A percentile compares a stretch with the other conserved stretches of the same genome.
These are phyloP conservation scores for Diacarnus erythraeanus DNA, from an alignment of 37 sponge, comb jelly and placozoan genomes.

Conservation along the genomic window DNA sequence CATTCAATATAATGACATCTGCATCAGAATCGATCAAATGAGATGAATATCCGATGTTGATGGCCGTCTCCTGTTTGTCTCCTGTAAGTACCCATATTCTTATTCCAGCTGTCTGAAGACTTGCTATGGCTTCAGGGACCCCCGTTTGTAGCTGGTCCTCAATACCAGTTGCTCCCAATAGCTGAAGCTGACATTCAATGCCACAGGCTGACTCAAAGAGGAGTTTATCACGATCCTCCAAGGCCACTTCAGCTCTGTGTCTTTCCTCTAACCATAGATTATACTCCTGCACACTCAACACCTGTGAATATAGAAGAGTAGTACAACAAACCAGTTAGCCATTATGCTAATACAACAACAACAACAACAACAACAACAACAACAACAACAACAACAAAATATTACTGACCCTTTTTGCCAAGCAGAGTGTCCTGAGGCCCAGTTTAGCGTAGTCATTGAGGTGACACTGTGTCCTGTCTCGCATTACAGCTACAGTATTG, in stretches of 20 bases:
- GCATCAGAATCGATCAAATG: conserved; percentile 43
- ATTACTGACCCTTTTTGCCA: conserved; percentile 64
- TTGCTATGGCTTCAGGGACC: conserved; percentile 71
- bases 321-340: too few species aligned
- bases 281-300: conserved; percentile 49
- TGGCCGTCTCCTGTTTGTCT: conserved; percentile 92
- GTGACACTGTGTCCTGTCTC: conserved; percentile 38
- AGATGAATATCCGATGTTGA: conserved; percentile 74
- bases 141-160: conserved; percentile 81
- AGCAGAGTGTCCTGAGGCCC: conserved; percentile 71
- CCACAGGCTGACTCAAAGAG: conserved; percentile 13
- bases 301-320: conserved; percentile 36
- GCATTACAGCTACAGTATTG: not conserved
- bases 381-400: not conserved
- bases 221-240: conserved; percentile 41
- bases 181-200: conserved; percentile 44
- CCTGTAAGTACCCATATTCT: conserved; percentile 93
- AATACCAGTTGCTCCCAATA: conserved; percentile 82
- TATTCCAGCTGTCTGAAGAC: conserved; percentile 56
- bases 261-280: conserved; percentile 33
- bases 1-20: conserved; percentile 61
- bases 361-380: too few species aligned
- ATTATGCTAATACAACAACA: too few species aligned
- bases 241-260: conserved; percentile 55
- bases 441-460: conserved; percentile 51